Base-by-base conservation (phyloP, 2,888 invertebrate genomes). In the Lottia gigantea region DNA sequence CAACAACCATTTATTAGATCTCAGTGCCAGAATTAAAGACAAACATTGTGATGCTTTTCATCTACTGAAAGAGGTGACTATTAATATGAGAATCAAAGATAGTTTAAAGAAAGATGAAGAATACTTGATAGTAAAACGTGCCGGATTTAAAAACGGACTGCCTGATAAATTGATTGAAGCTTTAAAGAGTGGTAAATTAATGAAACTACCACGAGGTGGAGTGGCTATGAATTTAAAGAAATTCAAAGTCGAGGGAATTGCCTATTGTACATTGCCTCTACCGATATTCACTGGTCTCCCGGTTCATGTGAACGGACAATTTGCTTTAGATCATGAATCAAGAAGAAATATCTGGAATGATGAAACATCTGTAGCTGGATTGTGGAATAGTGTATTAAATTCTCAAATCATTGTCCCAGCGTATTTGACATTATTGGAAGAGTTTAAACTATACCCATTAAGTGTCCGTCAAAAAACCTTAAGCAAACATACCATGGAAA, bases 111-210 rank as follows among this genome's bases (percentile, higher is more conserved):
- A 71, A 4, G n/a, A 62, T 16, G 71, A 75, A 65, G 31, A 67
- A 19, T 86, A 83, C 83, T 62, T 85, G 16, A 71, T 84, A 40
- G 76, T 79, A 0, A 80, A 81, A 31, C 67, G 78, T 46, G 73
- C 83, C 66, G 86, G 86, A 1, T 78, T 83, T 62, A 64, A 61
- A 12, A 66, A 61, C 8, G 23, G 70, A 14, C 40, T 79, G 19
- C 74, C 78, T 2, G 66, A 72, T 8, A 46, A 63, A 12, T 64
- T 86, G 7, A 63, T 62, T 7, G 72, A 77, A 7, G 76, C 78
- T 1, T 76, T 81, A 45, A 67, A 66, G 61, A 67, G 71, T 8
- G 71, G 74, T 1, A 76, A 83, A 25, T 71, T 83, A 8, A 75
- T 74, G 2, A 68, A 82, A 4, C 46, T 70, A 19, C 70, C 70